Conservation (phyloP, 2,797 vertebrate genomes). For the Buceros bicornis region DNA sequence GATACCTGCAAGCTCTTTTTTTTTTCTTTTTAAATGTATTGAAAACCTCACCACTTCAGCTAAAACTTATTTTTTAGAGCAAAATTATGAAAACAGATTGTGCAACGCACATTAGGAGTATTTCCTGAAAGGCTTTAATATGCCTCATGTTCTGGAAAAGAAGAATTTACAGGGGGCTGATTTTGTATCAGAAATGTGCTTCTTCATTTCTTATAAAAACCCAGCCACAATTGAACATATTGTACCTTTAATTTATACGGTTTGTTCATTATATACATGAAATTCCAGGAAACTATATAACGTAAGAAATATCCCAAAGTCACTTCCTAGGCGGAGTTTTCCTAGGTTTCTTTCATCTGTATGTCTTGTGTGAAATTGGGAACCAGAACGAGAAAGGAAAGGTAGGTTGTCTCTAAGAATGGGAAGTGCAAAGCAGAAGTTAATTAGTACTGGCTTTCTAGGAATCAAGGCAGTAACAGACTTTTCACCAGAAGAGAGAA, state of each 20-base stretch:
- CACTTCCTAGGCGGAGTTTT: neutral
- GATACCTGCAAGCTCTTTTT: neutral
- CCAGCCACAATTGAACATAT: neutral
- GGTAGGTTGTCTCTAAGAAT: neutral
- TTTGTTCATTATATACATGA: neutral
- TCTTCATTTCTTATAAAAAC: neutral
- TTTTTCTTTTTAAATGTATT: neutral
- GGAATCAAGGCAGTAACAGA: neutral
- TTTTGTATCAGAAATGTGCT: neutral
- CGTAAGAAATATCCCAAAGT: neutral
- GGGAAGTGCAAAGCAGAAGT: neutral
- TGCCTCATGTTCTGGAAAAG: neutral
- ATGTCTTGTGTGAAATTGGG: neutral
- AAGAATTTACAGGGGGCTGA: neutral
- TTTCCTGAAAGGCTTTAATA: neutral
- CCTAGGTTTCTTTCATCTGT: neutral
- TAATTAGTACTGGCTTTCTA: neutral
- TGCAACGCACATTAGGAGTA: neutral
- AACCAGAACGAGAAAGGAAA: neutral
- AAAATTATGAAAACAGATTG: neutral
- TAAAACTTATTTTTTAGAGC: neutral
- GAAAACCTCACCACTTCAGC: neutral
- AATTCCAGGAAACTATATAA: neutral
- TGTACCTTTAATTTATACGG: neutral
- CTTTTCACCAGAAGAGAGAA: neutral